Evolutionary conservation across 1,140 invertebrate genomes (phyloP).

Genomic region (Melitaea cinxia): DNA sequence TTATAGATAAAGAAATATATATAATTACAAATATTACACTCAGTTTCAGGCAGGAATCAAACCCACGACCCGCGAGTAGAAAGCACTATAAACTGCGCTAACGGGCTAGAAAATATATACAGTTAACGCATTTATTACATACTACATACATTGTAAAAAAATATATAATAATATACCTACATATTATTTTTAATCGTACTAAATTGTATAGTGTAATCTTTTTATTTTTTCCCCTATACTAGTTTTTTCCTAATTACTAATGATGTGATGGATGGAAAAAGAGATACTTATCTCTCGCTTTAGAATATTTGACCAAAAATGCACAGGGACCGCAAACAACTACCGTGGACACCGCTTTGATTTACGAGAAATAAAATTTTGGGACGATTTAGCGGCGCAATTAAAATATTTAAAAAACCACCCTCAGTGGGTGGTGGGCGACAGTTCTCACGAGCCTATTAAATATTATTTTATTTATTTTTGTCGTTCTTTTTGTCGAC

Average conservation of each 20-base stretch:
- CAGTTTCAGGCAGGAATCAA: too few relatives aligned
- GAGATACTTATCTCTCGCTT: conserved; percentile 22
- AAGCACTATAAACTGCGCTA: too few relatives aligned
- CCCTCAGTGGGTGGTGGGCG: conserved; percentile 76
- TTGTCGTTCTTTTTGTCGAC: conserved; percentile 57
- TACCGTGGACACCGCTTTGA: conserved; percentile 71
- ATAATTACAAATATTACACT: too few relatives aligned
- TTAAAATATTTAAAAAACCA: conserved; percentile 77
- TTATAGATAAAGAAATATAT: too few relatives aligned
- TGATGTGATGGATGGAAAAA: conserved; percentile 12
- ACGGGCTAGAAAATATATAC: too few relatives aligned
- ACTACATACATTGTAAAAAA: too few relatives aligned
- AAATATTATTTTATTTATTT: conserved; percentile 80
- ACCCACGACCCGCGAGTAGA: too few relatives aligned
- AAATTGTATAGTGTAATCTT: too few relatives aligned
- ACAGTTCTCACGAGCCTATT: conserved; percentile 80
- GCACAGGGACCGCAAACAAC: conserved; percentile 43
- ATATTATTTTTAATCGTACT: too few relatives aligned
- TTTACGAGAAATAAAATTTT: conserved; percentile 75
- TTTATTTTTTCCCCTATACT: conserved; percentile 5
- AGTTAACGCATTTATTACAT: too few relatives aligned
- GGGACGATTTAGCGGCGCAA: conserved; percentile 71
- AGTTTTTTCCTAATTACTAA: too few relatives aligned
- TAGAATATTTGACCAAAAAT: conserved; percentile 26
- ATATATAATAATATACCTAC: too few relatives aligned